Conservation (phyloP, 2,888 invertebrate genomes). For the Poecilobothrus nobilitatus region DNA sequence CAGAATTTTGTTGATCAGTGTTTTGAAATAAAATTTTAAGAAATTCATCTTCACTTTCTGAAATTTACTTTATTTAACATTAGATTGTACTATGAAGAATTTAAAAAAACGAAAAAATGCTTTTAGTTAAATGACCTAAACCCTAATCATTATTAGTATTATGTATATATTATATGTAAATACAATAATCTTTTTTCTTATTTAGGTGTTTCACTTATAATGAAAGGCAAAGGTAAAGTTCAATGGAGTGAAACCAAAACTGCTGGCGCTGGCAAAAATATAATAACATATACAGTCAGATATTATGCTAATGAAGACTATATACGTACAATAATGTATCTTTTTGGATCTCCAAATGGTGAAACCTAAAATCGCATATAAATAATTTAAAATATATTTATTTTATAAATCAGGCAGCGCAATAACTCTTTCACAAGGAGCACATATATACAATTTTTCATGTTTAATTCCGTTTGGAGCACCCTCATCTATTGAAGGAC, state of each 20-base stretch:
- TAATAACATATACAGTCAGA: conserved; percentile 28
- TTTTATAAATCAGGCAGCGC: not conserved
- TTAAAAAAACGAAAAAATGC: too few relatives aligned
- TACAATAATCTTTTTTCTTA: too few relatives aligned
- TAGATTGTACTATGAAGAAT: too few relatives aligned
- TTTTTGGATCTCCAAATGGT: conserved; percentile 43
- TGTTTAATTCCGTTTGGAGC: conserved; percentile 61
- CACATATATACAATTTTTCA: conserved; percentile 66
- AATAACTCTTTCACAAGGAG: conserved; percentile 47
- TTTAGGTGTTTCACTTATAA: conserved; percentile 47
- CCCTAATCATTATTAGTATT: too few relatives aligned
- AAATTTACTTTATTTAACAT: too few relatives aligned
- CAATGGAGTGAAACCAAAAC: conserved; percentile 43
- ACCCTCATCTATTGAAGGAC: conserved; percentile 72
- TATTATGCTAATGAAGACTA: conserved; percentile 50
- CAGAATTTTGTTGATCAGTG: too few relatives aligned
- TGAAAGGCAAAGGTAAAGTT: conserved; percentile 48
- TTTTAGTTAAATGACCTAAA: too few relatives aligned
- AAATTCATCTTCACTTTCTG: too few relatives aligned
- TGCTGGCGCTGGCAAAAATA: conserved; percentile 26
- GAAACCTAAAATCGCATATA: not conserved
- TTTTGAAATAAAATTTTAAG: too few relatives aligned
- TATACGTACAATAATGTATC: conserved; percentile 43
- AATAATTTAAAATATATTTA: not conserved
- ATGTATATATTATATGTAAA: too few relatives aligned